Percentiles rank a stretch among this genome's conserved stretches.
Evolutionary conservation across 2,797 vertebrate species (phyloP).

Genomic region (Smutsia gigantea): DNA sequence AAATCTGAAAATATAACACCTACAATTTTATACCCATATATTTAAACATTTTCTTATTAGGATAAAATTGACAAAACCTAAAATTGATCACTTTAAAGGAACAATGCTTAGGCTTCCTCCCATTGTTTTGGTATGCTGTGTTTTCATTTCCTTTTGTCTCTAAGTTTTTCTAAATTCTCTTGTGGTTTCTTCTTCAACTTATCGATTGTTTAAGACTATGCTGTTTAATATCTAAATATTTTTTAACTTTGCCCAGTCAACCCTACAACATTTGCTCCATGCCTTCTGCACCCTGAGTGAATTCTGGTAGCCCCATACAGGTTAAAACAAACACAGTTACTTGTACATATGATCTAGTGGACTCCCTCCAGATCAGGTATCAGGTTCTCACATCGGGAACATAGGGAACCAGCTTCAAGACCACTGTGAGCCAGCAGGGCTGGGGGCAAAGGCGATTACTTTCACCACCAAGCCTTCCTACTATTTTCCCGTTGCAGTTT

Average conservation of each 20-base stretch:
- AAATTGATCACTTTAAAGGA: neutral
- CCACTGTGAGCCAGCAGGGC: neutral
- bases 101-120: neutral
- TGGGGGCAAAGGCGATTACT: neutral
- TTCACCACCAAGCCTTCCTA: neutral
- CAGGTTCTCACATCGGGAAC: neutral
- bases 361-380: neutral
- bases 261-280: neutral
- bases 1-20: neutral
- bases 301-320: neutral
- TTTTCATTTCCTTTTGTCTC: neutral
- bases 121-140: neutral
- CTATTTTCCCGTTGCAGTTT: neutral
- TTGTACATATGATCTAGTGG: neutral
- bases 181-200: neutral
- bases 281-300: neutral
- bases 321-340: neutral
- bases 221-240: neutral
- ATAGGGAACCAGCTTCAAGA: neutral
- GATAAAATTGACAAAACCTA: neutral
- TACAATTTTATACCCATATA: neutral
- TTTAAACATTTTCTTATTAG: neutral
- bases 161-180: neutral
- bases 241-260: neutral
- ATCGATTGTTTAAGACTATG: neutral